Conservation (phyloP, 2,797 vertebrate species). For the Enoplosus armatus region DNA sequence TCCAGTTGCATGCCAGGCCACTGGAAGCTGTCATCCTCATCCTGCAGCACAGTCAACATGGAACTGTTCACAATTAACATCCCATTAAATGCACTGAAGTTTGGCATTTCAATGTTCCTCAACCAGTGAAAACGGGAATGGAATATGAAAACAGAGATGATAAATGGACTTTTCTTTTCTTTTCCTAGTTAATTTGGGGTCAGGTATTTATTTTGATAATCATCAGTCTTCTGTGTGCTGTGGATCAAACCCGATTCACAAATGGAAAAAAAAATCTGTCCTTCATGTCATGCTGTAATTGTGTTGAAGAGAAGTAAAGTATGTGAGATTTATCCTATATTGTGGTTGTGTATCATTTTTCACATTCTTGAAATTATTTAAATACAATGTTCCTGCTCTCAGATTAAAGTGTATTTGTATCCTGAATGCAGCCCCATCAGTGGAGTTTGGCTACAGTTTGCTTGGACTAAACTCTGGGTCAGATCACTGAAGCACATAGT, state of each 20-base stretch:
- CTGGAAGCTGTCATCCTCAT: conserved; percentile 42
- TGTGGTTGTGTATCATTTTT: conserved; percentile 49
- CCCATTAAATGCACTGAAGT: conserved; percentile 31
- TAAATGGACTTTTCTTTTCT: conserved; percentile 37
- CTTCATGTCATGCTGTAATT: conserved; percentile 39
- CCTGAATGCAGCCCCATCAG: neutral
- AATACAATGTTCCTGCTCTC: neutral
- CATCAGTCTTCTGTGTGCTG: conserved; percentile 6
- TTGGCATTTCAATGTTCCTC: conserved; percentile 41
- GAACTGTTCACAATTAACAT: conserved; percentile 38
- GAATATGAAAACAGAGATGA: conserved; percentile 21
- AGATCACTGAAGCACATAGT: neutral
- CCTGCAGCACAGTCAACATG: conserved; percentile 40
- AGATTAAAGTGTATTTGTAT: neutral
- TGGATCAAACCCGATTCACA: conserved; percentile 32
- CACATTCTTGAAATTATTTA: neutral
- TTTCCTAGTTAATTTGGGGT: conserved; percentile 19
- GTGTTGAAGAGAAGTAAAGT: conserved; percentile 55
- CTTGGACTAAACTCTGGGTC: neutral
- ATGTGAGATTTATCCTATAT: conserved; percentile 27
- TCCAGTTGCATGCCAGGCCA: conserved; percentile 13
- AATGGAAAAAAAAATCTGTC: conserved; percentile 19
- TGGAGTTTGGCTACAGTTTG: neutral
- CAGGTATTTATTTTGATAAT: conserved; percentile 50
- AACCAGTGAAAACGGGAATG: conserved; percentile 17